phyloP scores from a whole-genome alignment of 1,140 invertebrate genomes.

The Megathymus violae region DNA sequence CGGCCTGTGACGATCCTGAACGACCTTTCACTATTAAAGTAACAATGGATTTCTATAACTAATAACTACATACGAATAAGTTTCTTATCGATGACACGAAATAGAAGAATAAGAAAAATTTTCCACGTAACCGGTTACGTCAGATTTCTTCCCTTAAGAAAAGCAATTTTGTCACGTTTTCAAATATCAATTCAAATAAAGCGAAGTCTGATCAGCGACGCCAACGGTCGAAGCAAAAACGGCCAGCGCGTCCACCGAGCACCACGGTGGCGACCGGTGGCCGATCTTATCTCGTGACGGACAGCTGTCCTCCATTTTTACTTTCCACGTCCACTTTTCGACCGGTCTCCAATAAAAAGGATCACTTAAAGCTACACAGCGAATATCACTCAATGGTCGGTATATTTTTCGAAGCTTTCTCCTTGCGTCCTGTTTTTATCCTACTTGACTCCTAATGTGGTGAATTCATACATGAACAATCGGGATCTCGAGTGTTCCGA shows the following conservation, averaged over 20 bases:
- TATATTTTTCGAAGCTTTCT: conserved; percentile 82
- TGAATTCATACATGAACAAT: conserved; percentile 85
- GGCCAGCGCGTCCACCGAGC: background rate
- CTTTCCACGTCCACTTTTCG: conserved; percentile 49
- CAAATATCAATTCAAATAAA: background rate
- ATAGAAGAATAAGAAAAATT: no score
- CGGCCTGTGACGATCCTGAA: no score
- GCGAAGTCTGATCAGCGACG: background rate
- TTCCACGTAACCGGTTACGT: no score
- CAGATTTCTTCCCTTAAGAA: no score
- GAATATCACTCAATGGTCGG: conserved; percentile 73
- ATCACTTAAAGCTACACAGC: conserved; percentile 51
- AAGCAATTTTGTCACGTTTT: conserved; percentile 9
- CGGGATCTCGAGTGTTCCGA: conserved; percentile 69
- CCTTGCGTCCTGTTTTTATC: conserved; percentile 81
- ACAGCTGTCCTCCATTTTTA: conserved; percentile 49
- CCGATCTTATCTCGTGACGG: conserved; percentile 43
- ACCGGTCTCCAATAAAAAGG: conserved; percentile 62
- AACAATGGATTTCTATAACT: no score
- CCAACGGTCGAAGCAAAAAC: background rate
- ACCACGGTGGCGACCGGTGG: background rate
- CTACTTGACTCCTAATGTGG: conserved; percentile 85
- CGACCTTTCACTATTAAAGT: no score
- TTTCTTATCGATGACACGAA: no score
- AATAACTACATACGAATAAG: no score